Evolutionary conservation across 30 jellyfish, hydroid and myxozoan species (phyloP), one percentile per base, ranked within the genome.

Genomic region (Euphysa ruthae): DNA sequence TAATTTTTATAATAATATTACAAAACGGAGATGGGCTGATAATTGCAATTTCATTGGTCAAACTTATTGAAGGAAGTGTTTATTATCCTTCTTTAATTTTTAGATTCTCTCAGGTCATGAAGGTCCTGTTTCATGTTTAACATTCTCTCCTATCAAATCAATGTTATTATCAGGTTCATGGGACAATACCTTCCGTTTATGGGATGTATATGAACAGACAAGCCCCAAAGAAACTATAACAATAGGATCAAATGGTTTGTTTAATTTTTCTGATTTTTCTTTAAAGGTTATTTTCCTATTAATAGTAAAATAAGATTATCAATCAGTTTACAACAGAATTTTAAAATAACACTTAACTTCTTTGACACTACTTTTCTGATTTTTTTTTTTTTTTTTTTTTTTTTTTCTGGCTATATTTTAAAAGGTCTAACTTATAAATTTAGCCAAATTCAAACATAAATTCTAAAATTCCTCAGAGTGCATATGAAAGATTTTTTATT

Each of bases 151-250:
- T 35, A 62, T 55, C 8, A 54, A 51, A 18, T 66, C 99, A 16
- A 69, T 44, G 24, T 74, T 90, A n/a, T 82, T 77, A 51, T 90
- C 99, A 3, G 92, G 97, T 1, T 90, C 99, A 14, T 90, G 99
- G 99, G 99, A 90, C 42, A 70, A 72, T 13, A 90, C 95, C 18
- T 70, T 90, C 13, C 91, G 94, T 25, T 64, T 77, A 12, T 90
- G 99, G 99, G 94, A 90, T 50, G 91, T 90, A 32, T 73, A 69
- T 33, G 32, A 73, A 0, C 94, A 78, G 50, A 55, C 94, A 15
- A 57, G 87, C 26, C 93, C 96, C 10, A 85, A 75, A 24, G 94
- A 85, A 57, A 74, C 82, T 3, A 32, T 85, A 46, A 54, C 88
- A 3, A 51, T 85, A 16, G 94, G 94, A 3, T 69, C 88, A 10